A percentile compares a stretch with the other conserved stretches of the same genome.
Conservation (phyloP, 2,888 invertebrate species). For the Watsonalla cultraria region DNA sequence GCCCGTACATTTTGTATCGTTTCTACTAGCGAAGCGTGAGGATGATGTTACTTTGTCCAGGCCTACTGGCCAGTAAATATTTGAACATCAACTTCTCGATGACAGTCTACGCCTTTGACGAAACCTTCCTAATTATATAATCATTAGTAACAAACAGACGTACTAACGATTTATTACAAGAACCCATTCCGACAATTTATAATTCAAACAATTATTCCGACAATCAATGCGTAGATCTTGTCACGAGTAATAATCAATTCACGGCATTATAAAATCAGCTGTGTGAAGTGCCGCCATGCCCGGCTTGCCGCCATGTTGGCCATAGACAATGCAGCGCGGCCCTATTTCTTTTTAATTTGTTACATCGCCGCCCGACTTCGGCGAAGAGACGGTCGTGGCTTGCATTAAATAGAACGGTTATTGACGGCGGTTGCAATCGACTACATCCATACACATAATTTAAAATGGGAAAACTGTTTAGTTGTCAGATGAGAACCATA, state of each 20-base stretch:
- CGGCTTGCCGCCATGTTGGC: conserved; percentile 11
- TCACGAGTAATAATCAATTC: conserved; percentile 41
- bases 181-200: conserved; percentile 10
- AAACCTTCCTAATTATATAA: background rate
- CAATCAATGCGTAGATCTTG: conserved; percentile 30
- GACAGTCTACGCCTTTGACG: too few relatives aligned
- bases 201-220: conserved; percentile 27
- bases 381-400: conserved; percentile 37
- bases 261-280: conserved; percentile 43
- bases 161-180: background rate
- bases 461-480: too few relatives aligned
- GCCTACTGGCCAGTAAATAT: too few relatives aligned
- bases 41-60: too few relatives aligned
- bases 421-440: conserved; percentile 5
- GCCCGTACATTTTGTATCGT: too few relatives aligned
- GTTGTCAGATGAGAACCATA: too few relatives aligned
- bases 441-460: background rate
- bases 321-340: conserved; percentile 47
- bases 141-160: background rate
- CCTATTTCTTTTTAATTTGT: conserved; percentile 69
- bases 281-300: conserved; percentile 29
- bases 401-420: conserved; percentile 11
- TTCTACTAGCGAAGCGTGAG: too few relatives aligned
- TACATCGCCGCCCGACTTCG: conserved; percentile 52
- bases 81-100: too few relatives aligned